Conservation (phyloP, 2,113 vertebrate genomes). For the Amphiprion ocellaris region DNA sequence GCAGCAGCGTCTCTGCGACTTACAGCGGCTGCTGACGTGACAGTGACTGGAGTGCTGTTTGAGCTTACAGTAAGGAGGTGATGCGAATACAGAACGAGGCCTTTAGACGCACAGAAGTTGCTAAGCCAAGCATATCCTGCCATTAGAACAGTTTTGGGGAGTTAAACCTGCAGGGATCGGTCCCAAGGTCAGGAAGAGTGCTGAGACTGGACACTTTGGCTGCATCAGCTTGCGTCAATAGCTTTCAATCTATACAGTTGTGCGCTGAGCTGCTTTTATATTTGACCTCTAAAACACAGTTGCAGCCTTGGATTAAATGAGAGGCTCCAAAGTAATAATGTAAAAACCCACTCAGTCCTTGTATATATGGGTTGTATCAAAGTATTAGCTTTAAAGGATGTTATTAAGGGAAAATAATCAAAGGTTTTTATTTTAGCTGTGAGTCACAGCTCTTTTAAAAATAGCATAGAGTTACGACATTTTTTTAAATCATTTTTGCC, state of each 20-base stretch:
- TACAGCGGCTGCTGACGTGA: slow-evolving; percentile 47
- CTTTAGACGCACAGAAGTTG: slow-evolving; percentile 45
- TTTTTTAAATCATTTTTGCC: background rate
- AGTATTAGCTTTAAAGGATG: background rate
- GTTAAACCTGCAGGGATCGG: slow-evolving; percentile 56
- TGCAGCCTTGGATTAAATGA: background rate
- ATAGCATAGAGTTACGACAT: no score
- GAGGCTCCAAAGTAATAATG: background rate
- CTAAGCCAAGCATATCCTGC: slow-evolving; percentile 57
- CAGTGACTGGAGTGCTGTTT: slow-evolving; percentile 23
- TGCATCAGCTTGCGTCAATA: slow-evolving; percentile 27
- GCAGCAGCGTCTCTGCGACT: background rate
- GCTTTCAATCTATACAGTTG: slow-evolving; percentile 8
- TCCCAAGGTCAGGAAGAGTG: slow-evolving; percentile 57
- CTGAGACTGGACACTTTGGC: slow-evolving; percentile 49
- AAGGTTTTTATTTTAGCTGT: background rate
- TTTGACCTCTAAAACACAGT: slow-evolving; percentile 9
- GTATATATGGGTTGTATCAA: background rate
- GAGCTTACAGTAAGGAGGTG: slow-evolving; percentile 23
- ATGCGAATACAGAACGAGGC: slow-evolving; percentile 56
- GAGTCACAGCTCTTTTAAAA: background rate
- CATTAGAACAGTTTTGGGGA: slow-evolving; percentile 49
- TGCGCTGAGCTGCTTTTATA: background rate
- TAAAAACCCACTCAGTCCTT: background rate
- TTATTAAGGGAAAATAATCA: background rate